These are phyloP conservation scores for Pogonus chalceus DNA, from an alignment of 1,140 invertebrate species.

Conservation along the genomic window DNA sequence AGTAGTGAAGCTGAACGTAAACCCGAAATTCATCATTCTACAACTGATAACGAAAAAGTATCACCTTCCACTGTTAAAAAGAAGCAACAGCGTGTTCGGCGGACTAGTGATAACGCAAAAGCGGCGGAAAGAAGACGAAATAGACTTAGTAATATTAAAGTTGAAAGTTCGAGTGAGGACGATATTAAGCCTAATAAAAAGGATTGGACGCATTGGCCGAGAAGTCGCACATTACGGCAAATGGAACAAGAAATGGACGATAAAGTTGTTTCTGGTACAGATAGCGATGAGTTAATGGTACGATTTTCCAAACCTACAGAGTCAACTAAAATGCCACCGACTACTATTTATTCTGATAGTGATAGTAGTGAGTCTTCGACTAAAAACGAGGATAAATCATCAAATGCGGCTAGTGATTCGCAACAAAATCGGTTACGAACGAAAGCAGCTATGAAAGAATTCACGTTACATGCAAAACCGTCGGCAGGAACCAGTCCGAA, in stretches of 20 bases:
- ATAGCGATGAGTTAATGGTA: slow-evolving; percentile 65
- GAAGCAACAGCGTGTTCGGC: slow-evolving; percentile 24
- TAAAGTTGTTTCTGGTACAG: slow-evolving; percentile 48
- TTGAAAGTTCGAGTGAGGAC: slow-evolving; percentile 50
- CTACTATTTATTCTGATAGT: slow-evolving; percentile 64
- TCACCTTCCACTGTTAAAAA: slow-evolving; percentile 25
- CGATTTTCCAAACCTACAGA: slow-evolving; percentile 36
- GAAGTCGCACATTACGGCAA: slow-evolving; percentile 49
- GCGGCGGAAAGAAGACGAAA: slow-evolving; percentile 14
- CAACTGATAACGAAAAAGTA: slow-evolving; percentile 31
- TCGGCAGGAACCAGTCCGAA: slow-evolving; percentile 24
- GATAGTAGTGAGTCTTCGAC: slow-evolving; percentile 43
- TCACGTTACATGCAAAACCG: slow-evolving; percentile 39
- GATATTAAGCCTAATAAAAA: slow-evolving; percentile 41
- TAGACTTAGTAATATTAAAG: slow-evolving; percentile 29
- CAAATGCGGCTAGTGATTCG: slow-evolving; percentile 51
- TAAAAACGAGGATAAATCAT: slow-evolving; percentile 42
- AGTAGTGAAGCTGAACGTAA: slow-evolving; percentile 44
- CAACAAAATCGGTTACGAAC: slow-evolving; percentile 57
- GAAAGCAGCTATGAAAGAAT: slow-evolving; percentile 76
- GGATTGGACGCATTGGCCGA: slow-evolving; percentile 36
- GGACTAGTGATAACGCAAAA: slow-evolving; percentile 25
- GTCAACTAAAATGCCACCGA: slow-evolving; percentile 28
- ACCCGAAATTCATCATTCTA: slow-evolving; percentile 32
- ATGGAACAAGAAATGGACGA: slow-evolving; percentile 59